Evolutionary conservation across 2,797 vertebrate species (phyloP).

Genomic region (Octomys mimax): DNA sequence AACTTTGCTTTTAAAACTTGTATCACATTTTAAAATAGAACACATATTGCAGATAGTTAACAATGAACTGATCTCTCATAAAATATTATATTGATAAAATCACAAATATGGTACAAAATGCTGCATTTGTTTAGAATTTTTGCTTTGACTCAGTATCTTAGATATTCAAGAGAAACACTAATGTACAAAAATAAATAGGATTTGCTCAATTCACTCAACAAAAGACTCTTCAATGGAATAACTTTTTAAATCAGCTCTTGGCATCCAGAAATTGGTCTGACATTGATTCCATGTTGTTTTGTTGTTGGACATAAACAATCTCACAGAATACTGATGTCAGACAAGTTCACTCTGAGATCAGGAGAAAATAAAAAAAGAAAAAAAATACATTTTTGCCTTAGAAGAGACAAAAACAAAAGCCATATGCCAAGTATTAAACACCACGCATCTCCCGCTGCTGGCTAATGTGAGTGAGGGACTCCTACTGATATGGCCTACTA

Average conservation of each 20-base stretch:
- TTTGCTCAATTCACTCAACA: not conserved
- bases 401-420: not conserved
- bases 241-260: not conserved
- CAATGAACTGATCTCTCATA: constrained; percentile 17
- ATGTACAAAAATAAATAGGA: constrained; percentile 1
- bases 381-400: constrained; percentile 34
- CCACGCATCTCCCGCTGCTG: not conserved
- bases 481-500: not conserved
- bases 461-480: not conserved
- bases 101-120: not conserved
- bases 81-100: not conserved
- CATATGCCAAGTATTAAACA: not conserved
- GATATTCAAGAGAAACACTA: constrained; percentile 2
- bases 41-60: not conserved
- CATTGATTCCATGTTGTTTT: constrained; percentile 4
- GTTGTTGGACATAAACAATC: not conserved
- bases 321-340: constrained; percentile 14
- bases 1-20: not conserved
- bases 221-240: not conserved
- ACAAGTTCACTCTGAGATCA: constrained; percentile 1
- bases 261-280: not conserved
- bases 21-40: constrained; percentile 2
- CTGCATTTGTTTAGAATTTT: not conserved
- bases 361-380: constrained; percentile 32
- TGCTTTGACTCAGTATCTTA: not conserved